phyloP scores from a whole-genome alignment of 2,113 vertebrate genomes.

The Pyxicephalus adspersus region DNA sequence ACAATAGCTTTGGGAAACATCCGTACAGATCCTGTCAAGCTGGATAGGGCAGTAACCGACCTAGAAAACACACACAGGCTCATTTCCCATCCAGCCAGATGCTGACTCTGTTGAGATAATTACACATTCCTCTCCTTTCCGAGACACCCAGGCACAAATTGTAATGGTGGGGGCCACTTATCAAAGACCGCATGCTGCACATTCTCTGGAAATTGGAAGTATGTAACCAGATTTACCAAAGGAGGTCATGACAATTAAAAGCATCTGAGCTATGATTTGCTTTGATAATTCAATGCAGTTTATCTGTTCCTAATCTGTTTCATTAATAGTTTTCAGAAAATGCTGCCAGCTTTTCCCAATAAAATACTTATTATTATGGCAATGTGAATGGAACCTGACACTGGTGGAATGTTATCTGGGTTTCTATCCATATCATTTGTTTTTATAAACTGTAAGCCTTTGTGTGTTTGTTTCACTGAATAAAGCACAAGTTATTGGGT shows the following conservation, averaged over 20 bases:
- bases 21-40: constrained; percentile 46
- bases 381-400: not conserved
- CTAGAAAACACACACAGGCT: constrained; percentile 28
- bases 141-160: constrained; percentile 38
- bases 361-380: not conserved
- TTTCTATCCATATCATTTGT: not conserved
- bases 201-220: constrained; percentile 8
- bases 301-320: constrained; percentile 18
- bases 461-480: too few species aligned
- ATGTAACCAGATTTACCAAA: constrained; percentile 14
- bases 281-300: constrained; percentile 28
- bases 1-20: constrained; percentile 44
- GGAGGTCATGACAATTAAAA: constrained; percentile 19
- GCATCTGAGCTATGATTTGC: constrained; percentile 2
- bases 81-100: constrained; percentile 45
- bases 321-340: constrained; percentile 18
- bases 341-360: not conserved
- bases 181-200: constrained; percentile 23
- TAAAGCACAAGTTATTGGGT: too few species aligned
- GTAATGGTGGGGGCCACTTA: constrained; percentile 23
- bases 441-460: not conserved
- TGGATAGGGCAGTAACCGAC: constrained; percentile 47
- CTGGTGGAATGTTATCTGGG: not conserved
- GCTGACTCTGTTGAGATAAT: constrained; percentile 47
- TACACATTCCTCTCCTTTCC: constrained; percentile 22